Conservation (phyloP, 2,113 vertebrate genomes). For the Carassius gibelio region DNA sequence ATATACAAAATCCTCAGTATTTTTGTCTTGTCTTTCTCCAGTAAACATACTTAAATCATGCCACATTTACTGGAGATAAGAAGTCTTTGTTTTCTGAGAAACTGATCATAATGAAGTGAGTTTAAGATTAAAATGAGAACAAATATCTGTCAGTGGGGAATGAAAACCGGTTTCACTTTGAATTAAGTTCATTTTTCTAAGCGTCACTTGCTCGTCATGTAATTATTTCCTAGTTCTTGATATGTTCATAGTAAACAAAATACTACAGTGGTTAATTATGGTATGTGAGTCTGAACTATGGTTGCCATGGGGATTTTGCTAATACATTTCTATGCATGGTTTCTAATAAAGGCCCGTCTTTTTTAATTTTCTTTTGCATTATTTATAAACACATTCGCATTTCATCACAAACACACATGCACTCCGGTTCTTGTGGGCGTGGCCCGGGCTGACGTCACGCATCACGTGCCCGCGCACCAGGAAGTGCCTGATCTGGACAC, state of each 20-base stretch:
- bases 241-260: not conserved
- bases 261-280: not conserved
- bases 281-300: not conserved
- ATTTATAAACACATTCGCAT: not conserved
- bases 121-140: not conserved
- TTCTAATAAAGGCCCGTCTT: no score
- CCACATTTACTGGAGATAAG: not conserved
- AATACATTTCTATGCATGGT: not conserved
- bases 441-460: not conserved
- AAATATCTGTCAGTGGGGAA: no score
- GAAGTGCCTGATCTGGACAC: constrained; percentile 1
- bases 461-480: constrained; percentile 23
- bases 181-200: not conserved
- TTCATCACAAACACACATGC: not conserved
- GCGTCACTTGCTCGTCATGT: not conserved
- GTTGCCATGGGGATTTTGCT: not conserved
- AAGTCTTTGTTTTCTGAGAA: no score
- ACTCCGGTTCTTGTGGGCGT: not conserved
- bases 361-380: no score
- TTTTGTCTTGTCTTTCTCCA: not conserved
- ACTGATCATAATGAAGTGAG: not conserved
- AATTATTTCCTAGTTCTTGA: no score
- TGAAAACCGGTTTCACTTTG: not conserved
- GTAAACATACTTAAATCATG: not conserved
- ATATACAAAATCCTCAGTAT: not conserved